phyloP scores from a whole-genome alignment of 1,140 invertebrate species.

The Drosophila burlai region DNA sequence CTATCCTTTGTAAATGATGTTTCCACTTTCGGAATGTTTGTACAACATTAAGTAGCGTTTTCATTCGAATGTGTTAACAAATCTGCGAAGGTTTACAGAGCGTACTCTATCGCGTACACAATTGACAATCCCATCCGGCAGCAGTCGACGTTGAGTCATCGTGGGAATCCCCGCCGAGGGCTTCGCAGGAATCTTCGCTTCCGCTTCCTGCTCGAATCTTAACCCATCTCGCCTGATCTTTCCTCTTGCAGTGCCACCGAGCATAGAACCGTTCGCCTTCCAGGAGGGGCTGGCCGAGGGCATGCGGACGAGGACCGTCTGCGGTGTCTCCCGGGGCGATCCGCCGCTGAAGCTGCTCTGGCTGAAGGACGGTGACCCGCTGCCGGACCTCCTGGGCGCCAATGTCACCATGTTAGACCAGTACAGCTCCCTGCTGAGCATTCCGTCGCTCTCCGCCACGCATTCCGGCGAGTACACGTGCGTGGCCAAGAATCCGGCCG shows the following conservation, averaged over 20 bases:
- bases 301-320: constrained; percentile 93
- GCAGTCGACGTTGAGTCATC: constrained; percentile 37
- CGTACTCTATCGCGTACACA: not conserved
- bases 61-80: constrained; percentile 67
- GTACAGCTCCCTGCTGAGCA: constrained; percentile 91
- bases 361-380: constrained; percentile 91
- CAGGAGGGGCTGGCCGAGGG: constrained; percentile 93
- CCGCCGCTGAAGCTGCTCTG: constrained; percentile 91
- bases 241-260: constrained; percentile 92
- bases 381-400: constrained; percentile 88
- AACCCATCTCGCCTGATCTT: constrained; percentile 86
- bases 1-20: constrained; percentile 58
- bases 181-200: not conserved
- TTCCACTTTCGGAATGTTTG: constrained; percentile 79
- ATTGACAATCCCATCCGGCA: constrained; percentile 26
- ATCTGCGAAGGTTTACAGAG: constrained; percentile 81
- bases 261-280: constrained; percentile 93
- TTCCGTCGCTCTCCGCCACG: constrained; percentile 90
- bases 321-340: constrained; percentile 93
- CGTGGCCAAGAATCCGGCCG: constrained; percentile 91
- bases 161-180: constrained; percentile 47
- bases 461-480: constrained; percentile 94
- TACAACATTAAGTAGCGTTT: constrained; percentile 70
- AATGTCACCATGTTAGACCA: constrained; percentile 91
- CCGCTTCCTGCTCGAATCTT: constrained; percentile 78